Conservation (phyloP, 2,797 vertebrate genomes). For the Microchirus variegatus region DNA sequence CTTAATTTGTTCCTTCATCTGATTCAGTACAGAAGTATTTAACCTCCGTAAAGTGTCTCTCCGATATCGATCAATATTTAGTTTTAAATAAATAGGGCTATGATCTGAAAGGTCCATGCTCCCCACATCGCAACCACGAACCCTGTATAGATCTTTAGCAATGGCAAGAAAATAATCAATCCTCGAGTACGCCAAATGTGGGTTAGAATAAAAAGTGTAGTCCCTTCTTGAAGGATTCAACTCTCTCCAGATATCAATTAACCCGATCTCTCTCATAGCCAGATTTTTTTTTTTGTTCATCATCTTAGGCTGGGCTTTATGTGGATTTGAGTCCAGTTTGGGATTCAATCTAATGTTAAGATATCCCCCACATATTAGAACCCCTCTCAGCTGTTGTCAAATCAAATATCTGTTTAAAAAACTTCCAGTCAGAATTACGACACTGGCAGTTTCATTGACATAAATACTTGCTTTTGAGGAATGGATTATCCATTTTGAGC, state of each 20-base stretch:
- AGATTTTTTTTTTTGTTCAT: slow-evolving; percentile 8
- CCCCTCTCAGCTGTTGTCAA: too few species aligned
- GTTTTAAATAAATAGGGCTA: slow-evolving; percentile 6
- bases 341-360: background rate
- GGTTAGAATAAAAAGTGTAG: slow-evolving; percentile 18
- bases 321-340: background rate
- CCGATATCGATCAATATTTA: background rate
- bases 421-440: too few species aligned
- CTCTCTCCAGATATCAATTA: slow-evolving; percentile 15
- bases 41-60: slow-evolving; percentile 16
- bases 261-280: slow-evolving; percentile 1
- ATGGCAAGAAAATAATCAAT: slow-evolving; percentile 19
- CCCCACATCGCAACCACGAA: background rate
- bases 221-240: slow-evolving; percentile 17
- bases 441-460: too few species aligned
- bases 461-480: too few species aligned
- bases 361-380: slow-evolving; percentile 1
- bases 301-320: background rate
- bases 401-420: too few species aligned
- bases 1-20: slow-evolving; percentile 9
- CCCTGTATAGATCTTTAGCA: slow-evolving; percentile 6
- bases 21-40: slow-evolving; percentile 8
- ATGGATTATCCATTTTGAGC: too few species aligned
- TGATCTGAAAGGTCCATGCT: slow-evolving; percentile 16
- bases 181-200: slow-evolving; percentile 11